Evolutionary conservation across 2,888 invertebrate species (phyloP).

Genomic region (Rhagium mordax): DNA sequence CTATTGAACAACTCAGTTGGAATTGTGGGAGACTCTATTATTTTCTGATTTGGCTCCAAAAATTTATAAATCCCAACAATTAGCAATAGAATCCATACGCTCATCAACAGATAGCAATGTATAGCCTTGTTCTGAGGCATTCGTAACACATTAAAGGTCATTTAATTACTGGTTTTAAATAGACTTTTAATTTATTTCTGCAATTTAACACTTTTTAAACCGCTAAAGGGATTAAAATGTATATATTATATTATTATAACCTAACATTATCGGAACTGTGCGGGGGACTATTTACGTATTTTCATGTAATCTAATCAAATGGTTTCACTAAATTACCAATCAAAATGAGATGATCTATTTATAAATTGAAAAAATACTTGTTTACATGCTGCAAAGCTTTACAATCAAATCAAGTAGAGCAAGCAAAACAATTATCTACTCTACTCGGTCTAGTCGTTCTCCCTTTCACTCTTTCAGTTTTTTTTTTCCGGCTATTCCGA

Average conservation of each 20-base stretch:
- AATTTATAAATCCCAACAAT: slow-evolving; percentile 87
- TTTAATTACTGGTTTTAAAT: slow-evolving; percentile 14
- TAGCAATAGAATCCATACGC: slow-evolving; percentile 85
- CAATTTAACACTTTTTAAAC: background rate
- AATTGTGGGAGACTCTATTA: slow-evolving; percentile 55
- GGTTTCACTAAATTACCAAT: background rate
- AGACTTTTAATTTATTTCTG: background rate
- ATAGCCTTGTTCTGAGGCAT: slow-evolving; percentile 82
- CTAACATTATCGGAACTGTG: background rate
- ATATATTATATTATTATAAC: background rate
- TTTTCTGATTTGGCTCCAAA: slow-evolving; percentile 70
- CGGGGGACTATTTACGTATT: background rate
- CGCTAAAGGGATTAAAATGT: background rate
- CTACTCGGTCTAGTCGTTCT: too few relatives aligned
- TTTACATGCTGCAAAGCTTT: slow-evolving; percentile 41
- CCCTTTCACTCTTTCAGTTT: too few relatives aligned
- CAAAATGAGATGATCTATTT: slow-evolving; percentile 36
- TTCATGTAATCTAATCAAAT: background rate
- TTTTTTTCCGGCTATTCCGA: too few relatives aligned
- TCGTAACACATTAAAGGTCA: slow-evolving; percentile 72
- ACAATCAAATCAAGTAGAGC: background rate
- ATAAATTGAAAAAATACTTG: slow-evolving; percentile 44
- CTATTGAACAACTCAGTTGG: slow-evolving; percentile 65
- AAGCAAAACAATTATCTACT: slow-evolving; percentile 9
- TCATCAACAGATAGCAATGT: slow-evolving; percentile 87